Evolutionary conservation across 2,113 vertebrate species (phyloP).

Genomic region (Phasianus colchicus): DNA sequence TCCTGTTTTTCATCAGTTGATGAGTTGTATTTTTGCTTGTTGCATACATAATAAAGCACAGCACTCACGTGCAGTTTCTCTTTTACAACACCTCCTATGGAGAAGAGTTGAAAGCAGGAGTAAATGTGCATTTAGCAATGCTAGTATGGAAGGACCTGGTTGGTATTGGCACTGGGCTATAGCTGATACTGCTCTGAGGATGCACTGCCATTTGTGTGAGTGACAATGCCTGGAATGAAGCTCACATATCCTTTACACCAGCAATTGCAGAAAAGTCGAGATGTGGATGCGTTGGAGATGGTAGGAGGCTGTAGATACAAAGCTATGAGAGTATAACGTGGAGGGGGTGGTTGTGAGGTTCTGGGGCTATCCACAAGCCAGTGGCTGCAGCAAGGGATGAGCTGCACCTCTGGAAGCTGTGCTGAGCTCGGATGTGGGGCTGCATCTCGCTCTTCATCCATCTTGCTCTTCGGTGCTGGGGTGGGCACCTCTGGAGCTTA

Average conservation of each 20-base stretch:
- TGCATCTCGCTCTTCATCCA: not conserved
- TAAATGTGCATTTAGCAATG: not conserved
- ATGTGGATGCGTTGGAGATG: fast-evolving
- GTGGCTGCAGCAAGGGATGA: not conserved
- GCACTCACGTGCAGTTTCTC: not conserved
- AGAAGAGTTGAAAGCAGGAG: not conserved
- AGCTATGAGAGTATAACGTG: not conserved
- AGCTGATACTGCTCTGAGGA: not conserved
- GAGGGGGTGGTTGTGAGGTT: not conserved
- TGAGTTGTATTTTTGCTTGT: not conserved
- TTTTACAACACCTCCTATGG: not conserved
- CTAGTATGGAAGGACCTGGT: not conserved
- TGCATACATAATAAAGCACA: fast-evolving
- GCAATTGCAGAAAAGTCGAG: fast-evolving
- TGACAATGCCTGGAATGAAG: not conserved
- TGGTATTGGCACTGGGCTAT: not conserved
- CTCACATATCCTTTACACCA: not conserved
- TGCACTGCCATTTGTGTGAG: not conserved
- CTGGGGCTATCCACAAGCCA: not conserved
- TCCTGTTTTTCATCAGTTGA: not conserved
- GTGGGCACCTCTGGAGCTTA: not conserved
- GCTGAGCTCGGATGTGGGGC: not conserved
- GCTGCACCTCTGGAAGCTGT: fast-evolving
- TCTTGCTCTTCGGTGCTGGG: not conserved
- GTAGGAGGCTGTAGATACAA: fast-evolving